phyloP scores from a whole-genome alignment of 2,888 invertebrate species.

The Diarsia dahlii region DNA sequence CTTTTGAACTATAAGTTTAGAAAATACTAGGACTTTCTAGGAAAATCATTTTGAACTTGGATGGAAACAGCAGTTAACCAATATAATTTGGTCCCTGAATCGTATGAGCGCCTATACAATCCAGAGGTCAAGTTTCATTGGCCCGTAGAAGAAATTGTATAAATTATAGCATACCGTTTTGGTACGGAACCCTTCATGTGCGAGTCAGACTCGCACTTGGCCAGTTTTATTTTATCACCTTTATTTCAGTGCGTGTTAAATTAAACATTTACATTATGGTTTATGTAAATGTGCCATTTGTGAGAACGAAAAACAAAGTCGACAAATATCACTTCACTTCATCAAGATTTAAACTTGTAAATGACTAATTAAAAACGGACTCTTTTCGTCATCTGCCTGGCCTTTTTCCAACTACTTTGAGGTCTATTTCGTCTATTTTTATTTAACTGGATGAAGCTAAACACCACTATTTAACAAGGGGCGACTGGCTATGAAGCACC shows the following conservation, averaged over 20 bases:
- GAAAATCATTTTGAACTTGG: too few species aligned
- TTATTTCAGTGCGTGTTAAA: background rate
- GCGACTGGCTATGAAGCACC: background rate
- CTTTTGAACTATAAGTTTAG: too few species aligned
- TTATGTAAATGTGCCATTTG: background rate
- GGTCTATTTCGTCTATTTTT: background rate
- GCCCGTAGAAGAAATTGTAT: too few species aligned
- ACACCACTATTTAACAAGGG: background rate
- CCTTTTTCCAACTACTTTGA: background rate
- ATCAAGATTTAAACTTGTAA: background rate
- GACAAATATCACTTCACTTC: background rate
- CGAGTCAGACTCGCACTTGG: too few species aligned
- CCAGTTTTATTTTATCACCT: constrained; percentile 20
- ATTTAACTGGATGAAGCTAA: background rate
- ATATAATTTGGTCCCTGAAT: too few species aligned
- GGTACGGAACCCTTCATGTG: too few species aligned
- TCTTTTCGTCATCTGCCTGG: background rate
- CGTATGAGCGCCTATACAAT: too few species aligned
- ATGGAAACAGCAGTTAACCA: too few species aligned
- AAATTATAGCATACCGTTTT: too few species aligned
- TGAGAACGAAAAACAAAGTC: background rate
- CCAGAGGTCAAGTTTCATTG: too few species aligned
- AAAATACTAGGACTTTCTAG: too few species aligned
- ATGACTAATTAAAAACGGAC: background rate
- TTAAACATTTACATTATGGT: constrained; percentile 25